Evolutionary conservation across 2,797 vertebrate genomes (phyloP), one percentile per base, ranked within the genome.

Genomic region (Microcaecilia unicolor): DNA sequence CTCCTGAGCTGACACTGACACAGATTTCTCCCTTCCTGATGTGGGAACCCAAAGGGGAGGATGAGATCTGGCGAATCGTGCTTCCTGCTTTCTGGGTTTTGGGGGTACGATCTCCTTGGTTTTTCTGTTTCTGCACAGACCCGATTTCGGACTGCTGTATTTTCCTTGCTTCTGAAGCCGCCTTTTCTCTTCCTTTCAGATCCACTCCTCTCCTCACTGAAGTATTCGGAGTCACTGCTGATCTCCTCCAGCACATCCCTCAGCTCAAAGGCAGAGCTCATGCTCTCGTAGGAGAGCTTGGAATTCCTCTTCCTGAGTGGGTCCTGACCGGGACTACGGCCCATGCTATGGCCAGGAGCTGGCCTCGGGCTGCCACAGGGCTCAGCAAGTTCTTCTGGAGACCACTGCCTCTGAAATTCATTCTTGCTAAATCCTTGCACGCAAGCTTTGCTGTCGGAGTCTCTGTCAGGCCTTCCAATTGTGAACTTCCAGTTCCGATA

Each of bases 181-280:
- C 8, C 16, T 25, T 41, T 34, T 32, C 37, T 56, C 33, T 39
- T 65, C 37, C 58, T 70, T 40, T 42, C 26, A 37, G 50, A 16
- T 16, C 39, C 1, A 0, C 37, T 66, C 28, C 14, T 5, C 5
- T 26, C 37, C 48, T 80, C 72, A 38, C 51, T 72, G 11, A 77
- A 67, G 36, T 55, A 70, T 41, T 76, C 64, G 0, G 74, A 81
- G 55, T 72, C 74, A 40, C 66, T 78, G 44, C 68, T 73, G 25
- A 77, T 70, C 36, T 80, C 75, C 47, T 82, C 74, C 42, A 84
- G 48, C 10, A 68, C 58, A 50, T 80, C 58, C 42, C 61, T 68
- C 42, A 78, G 46, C 41, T 64, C 58, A 39, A 40, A 41, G 28
- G 52, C 25, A 21, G 51, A 38, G 10, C 31, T 43, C 25, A 13